These are phyloP conservation scores for Agonopterix arenella DNA, from an alignment of 2,888 invertebrate species.

Conservation along the genomic window DNA sequence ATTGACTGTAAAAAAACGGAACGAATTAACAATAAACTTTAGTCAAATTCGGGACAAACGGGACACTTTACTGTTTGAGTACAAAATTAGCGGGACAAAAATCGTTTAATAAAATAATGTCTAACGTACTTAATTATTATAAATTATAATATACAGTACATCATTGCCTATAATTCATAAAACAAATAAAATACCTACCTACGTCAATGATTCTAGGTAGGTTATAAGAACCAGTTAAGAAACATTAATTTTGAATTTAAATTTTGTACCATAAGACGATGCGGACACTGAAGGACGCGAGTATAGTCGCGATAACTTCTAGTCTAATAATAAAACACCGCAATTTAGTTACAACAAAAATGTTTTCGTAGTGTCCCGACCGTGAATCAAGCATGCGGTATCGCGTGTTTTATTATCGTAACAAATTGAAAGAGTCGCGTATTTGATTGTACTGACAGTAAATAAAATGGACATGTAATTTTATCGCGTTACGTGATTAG, in stretches of 20 bases:
- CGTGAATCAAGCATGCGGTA: slow-evolving; percentile 17
- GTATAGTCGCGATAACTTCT: not conserved
- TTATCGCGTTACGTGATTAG: slow-evolving; percentile 9
- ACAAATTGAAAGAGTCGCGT: slow-evolving; percentile 14
- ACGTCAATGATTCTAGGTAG: not conserved
- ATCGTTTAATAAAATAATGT: too few relatives aligned
- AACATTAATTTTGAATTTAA: not conserved
- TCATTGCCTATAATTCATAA: too few relatives aligned
- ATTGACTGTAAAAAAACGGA: too few relatives aligned
- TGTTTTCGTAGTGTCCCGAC: slow-evolving; percentile 10
- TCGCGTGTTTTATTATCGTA: slow-evolving; percentile 19
- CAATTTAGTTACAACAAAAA: not conserved
- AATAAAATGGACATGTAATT: slow-evolving; percentile 3
- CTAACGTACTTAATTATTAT: too few relatives aligned
- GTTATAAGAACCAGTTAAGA: not conserved
- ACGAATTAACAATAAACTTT: too few relatives aligned
- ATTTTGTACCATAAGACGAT: too few relatives aligned
- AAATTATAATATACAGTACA: too few relatives aligned
- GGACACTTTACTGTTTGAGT: too few relatives aligned
- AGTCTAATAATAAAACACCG: slow-evolving; percentile 15
- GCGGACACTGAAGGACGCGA: not conserved
- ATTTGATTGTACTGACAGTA: not conserved
- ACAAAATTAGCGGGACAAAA: too few relatives aligned
- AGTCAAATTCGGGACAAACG: too few relatives aligned
- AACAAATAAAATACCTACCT: too few relatives aligned